phyloP scores from a whole-genome alignment of 2,888 invertebrate species.

The Brachyptera risi region DNA sequence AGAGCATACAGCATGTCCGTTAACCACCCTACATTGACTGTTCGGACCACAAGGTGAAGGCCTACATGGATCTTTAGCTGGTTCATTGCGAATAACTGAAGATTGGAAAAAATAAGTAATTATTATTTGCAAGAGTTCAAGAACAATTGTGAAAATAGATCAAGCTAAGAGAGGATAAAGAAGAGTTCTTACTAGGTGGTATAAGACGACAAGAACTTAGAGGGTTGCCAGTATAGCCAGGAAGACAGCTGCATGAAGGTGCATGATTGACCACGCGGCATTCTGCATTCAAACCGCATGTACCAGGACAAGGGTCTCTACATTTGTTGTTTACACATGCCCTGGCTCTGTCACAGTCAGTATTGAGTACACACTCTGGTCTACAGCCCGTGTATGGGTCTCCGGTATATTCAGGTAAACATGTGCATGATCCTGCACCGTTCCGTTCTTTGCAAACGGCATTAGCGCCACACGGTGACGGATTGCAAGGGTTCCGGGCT shows the following conservation, averaged over 20 bases:
- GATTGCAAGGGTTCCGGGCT: slow-evolving; percentile 55
- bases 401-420: slow-evolving; percentile 76
- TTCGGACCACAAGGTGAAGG: slow-evolving; percentile 82
- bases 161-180: not conserved
- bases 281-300: slow-evolving; percentile 78
- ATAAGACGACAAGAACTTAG: slow-evolving; percentile 62
- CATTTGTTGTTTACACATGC: slow-evolving; percentile 83
- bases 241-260: slow-evolving; percentile 69
- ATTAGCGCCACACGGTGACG: slow-evolving; percentile 63
- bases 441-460: slow-evolving; percentile 78
- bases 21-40: slow-evolving; percentile 69
- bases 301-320: slow-evolving; percentile 74
- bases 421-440: slow-evolving; percentile 77
- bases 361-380: slow-evolving; percentile 78
- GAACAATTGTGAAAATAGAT: slow-evolving; percentile 15
- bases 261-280: slow-evolving; percentile 80
- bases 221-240: slow-evolving; percentile 75
- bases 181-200: slow-evolving; percentile 30
- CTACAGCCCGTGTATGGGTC: slow-evolving; percentile 78
- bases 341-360: slow-evolving; percentile 71
- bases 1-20: slow-evolving; percentile 67
- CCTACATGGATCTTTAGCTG: slow-evolving; percentile 57
- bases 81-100: slow-evolving; percentile 35
- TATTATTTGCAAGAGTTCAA: slow-evolving; percentile 23
- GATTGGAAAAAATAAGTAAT: not conserved